Evolutionary conservation across 2,888 invertebrate genomes (phyloP).

Genomic region (Epiblema foenella): DNA sequence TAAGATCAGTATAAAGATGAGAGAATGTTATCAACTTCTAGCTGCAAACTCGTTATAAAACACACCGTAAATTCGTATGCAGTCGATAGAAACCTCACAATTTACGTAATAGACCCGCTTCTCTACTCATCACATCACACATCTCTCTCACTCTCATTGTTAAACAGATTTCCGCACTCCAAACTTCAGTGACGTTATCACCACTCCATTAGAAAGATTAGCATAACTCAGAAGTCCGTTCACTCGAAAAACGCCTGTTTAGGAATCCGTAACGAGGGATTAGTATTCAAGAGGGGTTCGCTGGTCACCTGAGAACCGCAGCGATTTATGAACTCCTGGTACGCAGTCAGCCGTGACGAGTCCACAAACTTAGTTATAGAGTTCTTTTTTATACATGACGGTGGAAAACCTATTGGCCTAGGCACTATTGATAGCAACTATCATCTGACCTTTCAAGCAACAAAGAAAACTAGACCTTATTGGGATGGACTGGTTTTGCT

Average conservation of each 20-base stretch:
- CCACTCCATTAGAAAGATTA: conserved; percentile 39
- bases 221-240: conserved; percentile 27
- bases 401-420: too few species aligned
- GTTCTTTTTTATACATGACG: neutral
- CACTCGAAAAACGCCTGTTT: conserved; percentile 32
- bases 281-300: conserved; percentile 39
- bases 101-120: conserved; percentile 7
- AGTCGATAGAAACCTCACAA: conserved; percentile 17
- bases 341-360: conserved; percentile 3
- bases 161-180: conserved; percentile 22
- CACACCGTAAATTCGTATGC: neutral
- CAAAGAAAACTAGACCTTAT: too few species aligned
- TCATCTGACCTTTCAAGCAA: too few species aligned
- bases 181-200: conserved; percentile 29
- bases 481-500: too few species aligned
- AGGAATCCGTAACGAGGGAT: conserved; percentile 40
- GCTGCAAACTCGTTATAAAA: too few species aligned
- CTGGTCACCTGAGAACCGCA: conserved; percentile 30
- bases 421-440: too few species aligned
- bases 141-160: too few species aligned
- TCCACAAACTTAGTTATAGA: conserved; percentile 1
- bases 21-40: too few species aligned
- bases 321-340: conserved; percentile 35
- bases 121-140: too few species aligned
- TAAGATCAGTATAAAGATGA: too few species aligned